Evolutionary conservation across 2,797 vertebrate species (phyloP), one percentile per base, ranked within the genome.

Genomic region (Notamacropus eugenii): DNA sequence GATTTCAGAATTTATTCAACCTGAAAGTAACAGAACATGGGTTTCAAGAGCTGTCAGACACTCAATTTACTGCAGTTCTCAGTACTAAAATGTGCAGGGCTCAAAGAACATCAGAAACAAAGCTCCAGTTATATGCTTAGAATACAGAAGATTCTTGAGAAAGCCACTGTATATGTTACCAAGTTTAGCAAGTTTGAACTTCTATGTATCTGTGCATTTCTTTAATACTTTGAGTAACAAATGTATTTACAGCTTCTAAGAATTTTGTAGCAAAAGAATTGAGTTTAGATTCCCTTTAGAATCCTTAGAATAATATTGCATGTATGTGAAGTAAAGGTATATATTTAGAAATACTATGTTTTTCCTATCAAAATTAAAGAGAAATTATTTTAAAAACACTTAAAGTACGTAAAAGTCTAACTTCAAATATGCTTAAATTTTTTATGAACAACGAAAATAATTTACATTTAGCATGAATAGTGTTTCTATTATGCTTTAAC

Each of bases 11-110:
- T 0, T 12, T 96, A 96, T 97, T 98, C 98, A 98, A 97, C 59
- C 96, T 95, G 95, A 98, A 98, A 98, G 96, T 94, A 97, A 94
- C 92, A 96, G 96, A 97, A 97, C 93, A 93, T 0, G 94, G 93
- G 93, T 98, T 98, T 97, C 96, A 96, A 95, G 97, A 98, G 95
- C 97, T 98, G 97, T 97, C 98, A 98, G 97, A 97, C 93, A 95
- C 97, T 96, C 97, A 94, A 96, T 98, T 98, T 98, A 95, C 92
- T 96, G 96, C 93, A 97, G 74, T 95, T 97, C 97, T 95, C 93
- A 55, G 52, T 92, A 97, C 91, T 93, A 95, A 98, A 97, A 97
- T 16, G 54, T 40, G 4, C 93, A 96, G 92, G 91, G 91, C 93
- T 97, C 24, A 24, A 58, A 96, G 56, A 97, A 97, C 74, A 95